phyloP scores from a whole-genome alignment of 2,888 invertebrate genomes.

The Dasysyrphus albostriatus region DNA sequence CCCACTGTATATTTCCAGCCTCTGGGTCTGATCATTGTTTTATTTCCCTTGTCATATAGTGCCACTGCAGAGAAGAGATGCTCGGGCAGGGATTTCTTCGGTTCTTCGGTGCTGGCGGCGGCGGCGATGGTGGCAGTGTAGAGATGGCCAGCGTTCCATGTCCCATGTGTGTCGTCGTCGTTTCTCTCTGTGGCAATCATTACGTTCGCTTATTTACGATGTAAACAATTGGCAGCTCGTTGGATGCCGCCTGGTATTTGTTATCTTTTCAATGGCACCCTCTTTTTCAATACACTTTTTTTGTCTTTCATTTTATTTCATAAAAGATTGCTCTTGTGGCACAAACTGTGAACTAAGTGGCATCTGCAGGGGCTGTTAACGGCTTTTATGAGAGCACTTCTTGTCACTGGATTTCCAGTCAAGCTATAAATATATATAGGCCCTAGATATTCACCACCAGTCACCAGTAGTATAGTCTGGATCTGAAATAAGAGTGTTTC shows the following conservation, averaged over 20 bases:
- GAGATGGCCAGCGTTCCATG: too few species aligned
- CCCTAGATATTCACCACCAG: conserved; percentile 6
- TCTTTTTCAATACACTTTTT: neutral
- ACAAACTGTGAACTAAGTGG: conserved; percentile 73
- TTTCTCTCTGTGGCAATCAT: conserved; percentile 50
- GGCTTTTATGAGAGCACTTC: conserved; percentile 65
- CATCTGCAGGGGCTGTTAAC: conserved; percentile 73
- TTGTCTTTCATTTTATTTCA: neutral
- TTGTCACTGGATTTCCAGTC: conserved; percentile 55
- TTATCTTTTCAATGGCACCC: conserved; percentile 41
- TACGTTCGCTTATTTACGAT: conserved; percentile 69
- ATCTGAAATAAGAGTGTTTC: conserved; percentile 24
- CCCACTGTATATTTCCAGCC: conserved; percentile 19
- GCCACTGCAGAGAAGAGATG: neutral
- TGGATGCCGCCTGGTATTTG: conserved; percentile 59
- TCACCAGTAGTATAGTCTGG: too few species aligned
- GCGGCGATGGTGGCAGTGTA: neutral
- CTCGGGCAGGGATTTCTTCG: conserved; percentile 4
- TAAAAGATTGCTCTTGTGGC: conserved; percentile 58
- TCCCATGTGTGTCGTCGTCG: conserved; percentile 23
- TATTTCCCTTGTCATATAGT: conserved; percentile 8
- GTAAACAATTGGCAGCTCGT: conserved; percentile 72
- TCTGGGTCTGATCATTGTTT: conserved; percentile 15
- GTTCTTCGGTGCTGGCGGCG: neutral
- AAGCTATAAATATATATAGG: neutral